Base-by-base conservation (phyloP, 2,113 vertebrate species). In the Sinocyclocheilus grahami region DNA sequence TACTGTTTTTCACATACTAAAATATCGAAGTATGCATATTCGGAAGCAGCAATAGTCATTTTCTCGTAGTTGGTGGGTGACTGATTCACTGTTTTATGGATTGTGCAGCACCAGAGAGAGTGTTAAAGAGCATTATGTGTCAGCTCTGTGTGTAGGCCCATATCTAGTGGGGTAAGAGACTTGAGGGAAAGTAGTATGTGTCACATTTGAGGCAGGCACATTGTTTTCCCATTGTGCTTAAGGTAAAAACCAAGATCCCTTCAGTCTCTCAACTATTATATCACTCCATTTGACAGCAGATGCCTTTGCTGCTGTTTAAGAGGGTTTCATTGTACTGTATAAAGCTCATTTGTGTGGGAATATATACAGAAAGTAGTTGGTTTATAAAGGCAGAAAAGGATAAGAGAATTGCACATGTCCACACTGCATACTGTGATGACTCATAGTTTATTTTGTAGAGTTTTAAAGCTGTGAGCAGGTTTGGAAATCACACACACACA, bases 371-470 rank as follows among this genome's bases (percentile, higher is more conserved):
- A 22, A 30, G 13, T 39, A 62, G 33, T 20, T 27, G 81, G 39
- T n/a, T 78, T 53, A 76, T 60, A 12, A 27, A 51, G 46, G 71
- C 18, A 82, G 46, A 22, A 58, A 65, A 46, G 6, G 18, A 51
- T 55, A 82, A 7, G 42, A 51, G 69, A 46, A 51, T 55, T 80
- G 42, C 51, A 63, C 48, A 51, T 75, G 76, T 74, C 53, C 27
- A 76, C 53, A 62, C 8, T 75, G 33, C 63, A 51, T 30, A 53
- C 18, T 33, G 42, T 74, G 60, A 65, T 83, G 82, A 72, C 63
- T 83, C 86, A 83, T 78, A 48, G 48, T 24, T 82, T 87, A 83
- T 83, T 83, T 83, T 51, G 24, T 60, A 55, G 74, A 87, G 37
- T 12, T 72, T 53, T 67, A 79, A 79, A 84, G 60, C 75, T 78